Evolutionary conservation across 2,888 invertebrate species (phyloP), one percentile per base, ranked within the genome.

Genomic region (Drosophila siamana): DNA sequence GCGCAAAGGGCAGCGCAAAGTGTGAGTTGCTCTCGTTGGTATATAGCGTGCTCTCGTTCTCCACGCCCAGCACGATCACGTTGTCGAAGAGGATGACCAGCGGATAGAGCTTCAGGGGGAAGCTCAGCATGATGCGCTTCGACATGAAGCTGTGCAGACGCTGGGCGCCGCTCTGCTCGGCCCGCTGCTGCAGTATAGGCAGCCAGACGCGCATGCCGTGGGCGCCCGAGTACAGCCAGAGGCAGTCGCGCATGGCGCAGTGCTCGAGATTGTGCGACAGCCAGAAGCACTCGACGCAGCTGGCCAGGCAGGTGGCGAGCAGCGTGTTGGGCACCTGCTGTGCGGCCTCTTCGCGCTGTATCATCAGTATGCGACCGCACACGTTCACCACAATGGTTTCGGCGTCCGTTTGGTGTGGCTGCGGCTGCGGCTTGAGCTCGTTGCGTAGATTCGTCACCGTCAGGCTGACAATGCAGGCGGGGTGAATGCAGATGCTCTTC

Each of bases 271-370:
- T 94, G 44, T 93, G 93, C 0, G 94, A 94, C 11, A 93, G 91
- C 99, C 99, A 99, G 48, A 99, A 96, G 91, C 98, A 98, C 92
- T 99, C 99, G 13, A 99, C 99, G 91, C 97, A 98, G 1, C 99
- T 98, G 1, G 99, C 99, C 57, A 99, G 93, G 62, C 97, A 96
- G 11, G 96, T 96, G 3, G 98, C 97, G 86, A 92, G 86, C 38
- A 91, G 40, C 2, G 92, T 91, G 40, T 91, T 91, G 9, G 90
- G 90, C 8, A 91, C 89, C 74, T 93, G 93, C 6, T 93, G 93
- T 77, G 94, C 94, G 9, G 90, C 89, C 70, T 94, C 75, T 13
- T 75, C 94, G 55, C 96, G 94, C 90, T 98, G 98, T 24, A 99
- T 96, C 95, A 99, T 96, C 86, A 99, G 94, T 75, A 99, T 94